These are phyloP conservation scores for Sisor rabdophorus DNA, from an alignment of 2,113 vertebrate species.

Conservation along the genomic window DNA sequence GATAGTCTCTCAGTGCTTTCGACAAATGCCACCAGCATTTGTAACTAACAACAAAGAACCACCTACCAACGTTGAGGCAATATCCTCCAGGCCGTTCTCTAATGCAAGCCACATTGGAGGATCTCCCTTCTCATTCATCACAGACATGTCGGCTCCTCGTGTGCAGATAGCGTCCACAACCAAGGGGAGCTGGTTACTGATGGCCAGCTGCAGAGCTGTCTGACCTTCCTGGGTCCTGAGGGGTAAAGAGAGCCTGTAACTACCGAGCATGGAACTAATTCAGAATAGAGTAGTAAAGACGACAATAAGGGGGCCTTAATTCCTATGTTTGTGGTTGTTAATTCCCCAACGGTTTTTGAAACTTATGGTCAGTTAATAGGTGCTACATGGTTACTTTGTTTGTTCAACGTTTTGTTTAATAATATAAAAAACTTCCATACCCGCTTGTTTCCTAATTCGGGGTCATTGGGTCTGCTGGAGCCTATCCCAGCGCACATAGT, in stretches of 20 bases:
- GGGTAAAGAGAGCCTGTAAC: not conserved
- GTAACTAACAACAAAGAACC: no score
- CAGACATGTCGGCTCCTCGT: slow-evolving; percentile 94
- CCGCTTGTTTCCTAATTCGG: no score
- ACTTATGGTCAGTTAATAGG: no score
- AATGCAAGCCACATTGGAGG: slow-evolving; percentile 93
- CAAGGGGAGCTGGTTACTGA: slow-evolving; percentile 91
- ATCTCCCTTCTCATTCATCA: slow-evolving; percentile 88
- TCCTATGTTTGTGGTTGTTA: not conserved
- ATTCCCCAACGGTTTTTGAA: not conserved
- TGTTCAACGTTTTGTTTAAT: no score
- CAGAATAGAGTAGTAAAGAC: not conserved
- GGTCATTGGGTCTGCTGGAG: no score
- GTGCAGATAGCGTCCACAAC: slow-evolving; percentile 97
- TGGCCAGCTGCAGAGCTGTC: slow-evolving; percentile 91
- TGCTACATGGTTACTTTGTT: no score
- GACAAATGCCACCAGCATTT: no score
- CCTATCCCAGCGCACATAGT: no score
- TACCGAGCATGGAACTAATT: not conserved
- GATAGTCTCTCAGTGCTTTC: no score
- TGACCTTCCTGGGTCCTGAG: slow-evolving; percentile 89
- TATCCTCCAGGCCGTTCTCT: slow-evolving; percentile 85
- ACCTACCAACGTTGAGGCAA: slow-evolving; percentile 93
- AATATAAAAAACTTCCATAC: no score
- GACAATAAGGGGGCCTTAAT: not conserved